Evolutionary conservation across 2,113 vertebrate genomes (phyloP), one percentile per base, ranked within the genome.

Genomic region (Hiodon alosoides): DNA sequence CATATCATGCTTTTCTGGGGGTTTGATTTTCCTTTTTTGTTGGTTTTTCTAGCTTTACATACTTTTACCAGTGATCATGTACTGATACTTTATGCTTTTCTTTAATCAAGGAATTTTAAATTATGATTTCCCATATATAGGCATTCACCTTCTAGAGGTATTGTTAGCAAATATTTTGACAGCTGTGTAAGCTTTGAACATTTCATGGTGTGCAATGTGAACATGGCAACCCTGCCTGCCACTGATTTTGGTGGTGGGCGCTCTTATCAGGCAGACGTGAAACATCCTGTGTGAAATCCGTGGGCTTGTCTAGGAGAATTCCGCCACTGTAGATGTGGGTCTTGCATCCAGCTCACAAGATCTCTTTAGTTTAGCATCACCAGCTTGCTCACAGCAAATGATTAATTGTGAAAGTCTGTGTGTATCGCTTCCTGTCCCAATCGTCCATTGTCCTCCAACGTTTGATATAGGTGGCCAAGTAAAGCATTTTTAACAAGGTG

Each of bases 401-500:
- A 62, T 55, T 55, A 55, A 71, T 47, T 52, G 74, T 53, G 74
- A 50, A 51, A 48, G 14, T 71, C 2, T 6, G 31, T 5, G 47
- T 13, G 52, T 53, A 77, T 67, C 69, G 59, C 55, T 67, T 66
- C 51, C 55, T 55, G 66, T 46, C 62, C 54, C 61, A 58, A 7
- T 58, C 31, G 10, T 61, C 54, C 51, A 3, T 17, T 17, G 52
- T 65, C 60, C 60, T 46, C 48, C 9, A 50, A 46, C 51, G 54
- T 71, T 68, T 67, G 17, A 73, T 54, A 13, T 17, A 3, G 9
- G 17, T 46, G 48, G 46, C 55, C n/a, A 53, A 60, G 51, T 68
- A 62, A 73, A 51, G 5, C 48, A 9, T 17, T 13, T 68, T 17
- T 61, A 69, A 73, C 65, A 73, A 62, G 76, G 71, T 54, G 48